Evolutionary conservation across 2,113 vertebrate species (phyloP), one percentile per base, ranked within the genome.

Genomic region (Cebus imitator): DNA sequence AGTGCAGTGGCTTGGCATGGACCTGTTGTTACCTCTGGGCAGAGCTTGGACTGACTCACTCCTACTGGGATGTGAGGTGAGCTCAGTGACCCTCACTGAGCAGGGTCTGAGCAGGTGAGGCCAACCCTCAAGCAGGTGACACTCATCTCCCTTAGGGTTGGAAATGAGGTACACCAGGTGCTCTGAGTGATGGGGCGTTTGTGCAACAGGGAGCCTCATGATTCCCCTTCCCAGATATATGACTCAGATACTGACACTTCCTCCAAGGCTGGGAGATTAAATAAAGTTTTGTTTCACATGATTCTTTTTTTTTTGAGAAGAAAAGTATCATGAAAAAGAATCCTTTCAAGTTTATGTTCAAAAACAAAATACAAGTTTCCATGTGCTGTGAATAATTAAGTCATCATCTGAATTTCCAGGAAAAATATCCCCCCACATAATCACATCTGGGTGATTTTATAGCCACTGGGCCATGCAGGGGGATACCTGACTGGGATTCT

Each of bases 1-100:
- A 72, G 83, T 96, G 85, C n/a, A 43, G 90, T 95, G 93, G 72
- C 75, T 96, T 97, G 70, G 90, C 96, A 93, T 66, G 96, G 76
- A 55, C 81, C 61, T 81, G 32, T 66, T 80, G 45, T 87, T 78
- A 37, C 76, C 52, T 88, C 40, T 21, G 58, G 75, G 72, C 35
- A 66, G 86, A 91, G 37, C 58, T 61, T 43, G 58, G 73, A 21
- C 52, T 89, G 45, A 20, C 64, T 91, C 50, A 32, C 20, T 70
- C 58, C 52, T 73, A 30, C 40, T 0, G 1, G 32, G 40, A 52
- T 0, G 1, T 52, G 72, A 91, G 68, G 55, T 50, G 25, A 94
- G 32, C 68, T 93, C 78, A 55, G n/a, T 30, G 55, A 76, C 27
- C 7, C 55, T 91, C 55, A 25, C 73, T 23, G 37, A 76, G 16